Percentiles rank a stretch among this genome's conserved stretches.
Evolutionary conservation across 2,113 vertebrate species (phyloP).

Genomic region (Microcebus ravelobensis): DNA sequence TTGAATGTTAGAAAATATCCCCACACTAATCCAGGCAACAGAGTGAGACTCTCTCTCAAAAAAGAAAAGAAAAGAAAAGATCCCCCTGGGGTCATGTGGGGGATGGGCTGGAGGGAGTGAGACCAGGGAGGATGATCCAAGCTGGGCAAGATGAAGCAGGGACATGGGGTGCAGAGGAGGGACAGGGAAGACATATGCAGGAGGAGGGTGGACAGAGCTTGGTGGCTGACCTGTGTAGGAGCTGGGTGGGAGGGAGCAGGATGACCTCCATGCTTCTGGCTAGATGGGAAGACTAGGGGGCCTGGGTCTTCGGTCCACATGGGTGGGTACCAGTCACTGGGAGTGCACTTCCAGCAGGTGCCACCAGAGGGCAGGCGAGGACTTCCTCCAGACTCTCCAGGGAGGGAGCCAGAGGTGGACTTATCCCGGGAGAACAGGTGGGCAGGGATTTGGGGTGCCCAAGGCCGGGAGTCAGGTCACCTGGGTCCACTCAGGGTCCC

Average conservation of each 20-base stretch:
- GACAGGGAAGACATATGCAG: neutral
- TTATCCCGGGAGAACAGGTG: neutral
- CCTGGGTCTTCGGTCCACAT: neutral
- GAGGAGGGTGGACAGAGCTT: neutral
- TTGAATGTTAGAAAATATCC: neutral
- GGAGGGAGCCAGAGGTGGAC: too few species aligned
- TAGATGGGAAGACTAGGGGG: neutral
- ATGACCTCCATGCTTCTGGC: neutral
- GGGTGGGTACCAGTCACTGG: neutral
- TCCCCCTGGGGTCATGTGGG: neutral
- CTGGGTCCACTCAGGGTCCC: neutral
- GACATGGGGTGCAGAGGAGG: neutral
- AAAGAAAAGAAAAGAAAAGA: too few species aligned
- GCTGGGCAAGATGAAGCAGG: neutral
- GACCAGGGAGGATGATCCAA: neutral
- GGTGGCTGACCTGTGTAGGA: neutral
- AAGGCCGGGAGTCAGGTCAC: neutral
- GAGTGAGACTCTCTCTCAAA: too few species aligned
- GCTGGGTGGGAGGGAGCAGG: neutral
- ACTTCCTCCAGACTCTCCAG: neutral
- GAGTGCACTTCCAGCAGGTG: neutral
- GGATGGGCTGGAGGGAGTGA: neutral
- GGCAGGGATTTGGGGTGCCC: neutral
- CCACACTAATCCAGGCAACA: neutral
- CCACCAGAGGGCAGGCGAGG: conserved; percentile 36